Conservation (phyloP, 2,113 vertebrate species). For the Pteruthius melanotis region DNA sequence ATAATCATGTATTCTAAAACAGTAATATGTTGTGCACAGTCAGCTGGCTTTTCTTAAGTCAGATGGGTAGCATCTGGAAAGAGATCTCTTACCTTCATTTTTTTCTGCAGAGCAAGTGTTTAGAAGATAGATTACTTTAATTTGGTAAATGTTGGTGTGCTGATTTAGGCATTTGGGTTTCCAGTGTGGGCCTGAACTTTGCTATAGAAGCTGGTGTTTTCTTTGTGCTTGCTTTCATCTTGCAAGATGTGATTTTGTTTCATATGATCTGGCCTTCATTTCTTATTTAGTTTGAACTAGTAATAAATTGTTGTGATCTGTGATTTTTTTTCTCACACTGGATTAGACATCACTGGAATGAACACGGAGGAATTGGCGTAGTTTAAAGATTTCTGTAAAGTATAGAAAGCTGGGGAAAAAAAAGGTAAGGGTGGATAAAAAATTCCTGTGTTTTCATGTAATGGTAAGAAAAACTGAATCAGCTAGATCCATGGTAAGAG, state of each 20-base stretch:
- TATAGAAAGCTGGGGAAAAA: not conserved
- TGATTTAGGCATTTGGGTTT: not conserved
- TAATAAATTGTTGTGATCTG: not conserved
- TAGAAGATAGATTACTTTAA: not conserved
- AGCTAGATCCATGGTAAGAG: not conserved
- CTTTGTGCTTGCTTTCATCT: not conserved
- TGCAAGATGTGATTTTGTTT: not conserved
- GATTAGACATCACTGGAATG: not conserved
- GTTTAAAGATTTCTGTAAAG: not conserved
- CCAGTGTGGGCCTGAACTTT: not conserved
- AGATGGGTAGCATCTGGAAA: not conserved
- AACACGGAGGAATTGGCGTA: not conserved
- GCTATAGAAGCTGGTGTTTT: not conserved
- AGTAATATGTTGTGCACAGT: not conserved
- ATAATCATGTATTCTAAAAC: not conserved
- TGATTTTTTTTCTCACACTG: not conserved
- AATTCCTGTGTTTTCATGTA: not conserved
- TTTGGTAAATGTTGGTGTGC: not conserved
- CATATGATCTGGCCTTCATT: not conserved
- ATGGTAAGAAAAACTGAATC: not conserved
- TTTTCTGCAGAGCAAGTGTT: not conserved
- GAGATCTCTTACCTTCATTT: not conserved
- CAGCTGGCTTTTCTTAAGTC: not conserved
- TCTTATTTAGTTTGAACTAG: not conserved
- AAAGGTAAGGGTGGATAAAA: not conserved